Evolutionary conservation across 2,888 invertebrate species (phyloP).

Genomic region (Aspidiotus rigidus): DNA sequence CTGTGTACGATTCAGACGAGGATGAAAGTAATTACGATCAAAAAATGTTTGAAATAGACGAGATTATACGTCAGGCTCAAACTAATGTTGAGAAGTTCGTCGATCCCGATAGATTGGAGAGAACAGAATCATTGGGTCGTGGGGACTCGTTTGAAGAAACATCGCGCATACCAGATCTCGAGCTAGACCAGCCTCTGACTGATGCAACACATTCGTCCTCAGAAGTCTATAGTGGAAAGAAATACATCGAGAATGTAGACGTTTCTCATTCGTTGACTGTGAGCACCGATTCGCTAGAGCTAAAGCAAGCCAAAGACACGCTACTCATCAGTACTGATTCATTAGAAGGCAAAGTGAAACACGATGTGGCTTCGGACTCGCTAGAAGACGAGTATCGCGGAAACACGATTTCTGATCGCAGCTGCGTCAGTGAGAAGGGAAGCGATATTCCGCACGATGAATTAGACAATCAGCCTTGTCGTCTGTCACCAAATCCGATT

Average conservation of each 20-base stretch:
- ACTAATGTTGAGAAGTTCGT: conserved; percentile 56
- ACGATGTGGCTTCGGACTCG: conserved; percentile 7
- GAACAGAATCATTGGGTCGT: conserved; percentile 48
- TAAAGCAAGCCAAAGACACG: conserved; percentile 46
- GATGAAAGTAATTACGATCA: conserved; percentile 46
- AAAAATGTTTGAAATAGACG: conserved; percentile 58
- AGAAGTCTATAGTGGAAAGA: conserved; percentile 32
- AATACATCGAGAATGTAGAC: conserved; percentile 29
- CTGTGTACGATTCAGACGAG: conserved; percentile 12
- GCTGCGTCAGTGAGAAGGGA: background rate
- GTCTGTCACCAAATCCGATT: conserved; percentile 40
- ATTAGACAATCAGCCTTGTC: background rate
- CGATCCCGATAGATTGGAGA: conserved; percentile 41
- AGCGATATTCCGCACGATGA: conserved; percentile 14
- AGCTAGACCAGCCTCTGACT: conserved; percentile 44
- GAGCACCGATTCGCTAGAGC: conserved; percentile 60
- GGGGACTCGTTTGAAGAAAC: conserved; percentile 50
- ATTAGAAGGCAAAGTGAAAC: conserved; percentile 45
- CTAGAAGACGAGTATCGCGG: conserved; percentile 11
- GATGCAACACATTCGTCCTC: conserved; percentile 11
- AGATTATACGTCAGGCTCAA: conserved; percentile 58
- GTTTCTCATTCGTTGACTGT: conserved; percentile 35
- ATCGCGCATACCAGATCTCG: conserved; percentile 49
- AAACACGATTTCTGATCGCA: conserved; percentile 6
- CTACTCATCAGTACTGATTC: conserved; percentile 43